phyloP scores from a whole-genome alignment of 2,113 vertebrate genomes.

The Malurus cyaneus region DNA sequence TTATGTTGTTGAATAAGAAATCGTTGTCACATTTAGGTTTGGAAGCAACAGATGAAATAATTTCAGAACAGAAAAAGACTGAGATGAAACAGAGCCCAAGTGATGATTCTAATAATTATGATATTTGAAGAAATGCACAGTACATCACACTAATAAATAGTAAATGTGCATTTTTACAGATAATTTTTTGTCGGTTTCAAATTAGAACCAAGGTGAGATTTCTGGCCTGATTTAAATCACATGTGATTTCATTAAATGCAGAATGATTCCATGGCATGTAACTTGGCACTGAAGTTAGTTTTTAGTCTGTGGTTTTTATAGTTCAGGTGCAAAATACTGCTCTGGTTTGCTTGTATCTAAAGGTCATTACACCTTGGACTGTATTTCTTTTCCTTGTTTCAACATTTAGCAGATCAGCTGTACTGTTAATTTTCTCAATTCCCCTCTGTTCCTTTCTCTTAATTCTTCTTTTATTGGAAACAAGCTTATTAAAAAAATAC shows the following conservation, averaged over 20 bases:
- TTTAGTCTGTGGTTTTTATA: constrained; percentile 32
- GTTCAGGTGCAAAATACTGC: constrained; percentile 46
- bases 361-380: constrained; percentile 11
- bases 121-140: not conserved
- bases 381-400: constrained; percentile 16
- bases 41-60: not conserved
- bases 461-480: constrained; percentile 22
- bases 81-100: not conserved
- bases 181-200: not conserved
- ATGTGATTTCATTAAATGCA: not conserved
- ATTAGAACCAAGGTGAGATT: not conserved
- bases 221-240: not conserved
- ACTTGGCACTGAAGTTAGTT: constrained; percentile 10
- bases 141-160: not conserved
- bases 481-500: not conserved
- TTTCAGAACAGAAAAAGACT: not conserved
- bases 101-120: not conserved
- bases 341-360: not conserved
- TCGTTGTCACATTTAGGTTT: not conserved
- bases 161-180: not conserved
- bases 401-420: not conserved
- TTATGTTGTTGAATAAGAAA: not conserved
- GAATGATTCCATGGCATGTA: not conserved
- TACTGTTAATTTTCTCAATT: constrained; percentile 36
- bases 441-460: not conserved